Evolutionary conservation across 2,113 vertebrate genomes (phyloP), one percentile per base, ranked within the genome.

Genomic region (Hystrix cristata): DNA sequence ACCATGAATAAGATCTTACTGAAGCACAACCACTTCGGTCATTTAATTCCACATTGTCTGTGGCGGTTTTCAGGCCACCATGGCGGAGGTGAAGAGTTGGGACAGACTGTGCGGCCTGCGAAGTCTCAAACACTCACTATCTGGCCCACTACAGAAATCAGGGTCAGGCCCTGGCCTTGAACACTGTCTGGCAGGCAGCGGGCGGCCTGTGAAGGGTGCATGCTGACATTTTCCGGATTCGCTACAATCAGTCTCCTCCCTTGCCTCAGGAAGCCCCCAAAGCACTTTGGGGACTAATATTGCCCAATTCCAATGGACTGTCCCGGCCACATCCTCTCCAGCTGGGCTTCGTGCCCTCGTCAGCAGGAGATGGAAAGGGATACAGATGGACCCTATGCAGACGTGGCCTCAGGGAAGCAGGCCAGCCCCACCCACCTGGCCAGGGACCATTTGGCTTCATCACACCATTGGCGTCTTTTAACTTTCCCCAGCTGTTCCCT

Each of bases 121-220:
- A 55, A 64, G 55, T 27, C 76, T 78, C 84, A 15, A 34, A 16
- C 1, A 29, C 14, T 18, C 57, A 12, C 53, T 7, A 8, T 14
- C 31, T 11, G 38, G 34, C 51, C 34, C 46, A 83, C 19, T 12
- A 0, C 0, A 27, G 64, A 62, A n/a, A 59, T n/a, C 1, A 0
- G 5, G 0, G 53, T 11, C 9, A 1, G 46, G 67, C 1, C 0
- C 3, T 13, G 38, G 55, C 69, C 38, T 11, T n/a, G 53, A 76
- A 38, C n/a, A 1, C 0, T 11, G 46, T 18, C 55, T 43, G 78
- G 83, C 29, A 14, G 10, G 1, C 2, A 51, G 31, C 0, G 0
- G 23, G 10, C 9, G 53, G 4, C 14, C 29, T 0, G 2, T 3
- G 21, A 31, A 23, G 10, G 38, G 4, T 14, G 0, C 18, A 21